phyloP scores from a whole-genome alignment of 2,888 invertebrate species.

The Congeria kusceri region DNA sequence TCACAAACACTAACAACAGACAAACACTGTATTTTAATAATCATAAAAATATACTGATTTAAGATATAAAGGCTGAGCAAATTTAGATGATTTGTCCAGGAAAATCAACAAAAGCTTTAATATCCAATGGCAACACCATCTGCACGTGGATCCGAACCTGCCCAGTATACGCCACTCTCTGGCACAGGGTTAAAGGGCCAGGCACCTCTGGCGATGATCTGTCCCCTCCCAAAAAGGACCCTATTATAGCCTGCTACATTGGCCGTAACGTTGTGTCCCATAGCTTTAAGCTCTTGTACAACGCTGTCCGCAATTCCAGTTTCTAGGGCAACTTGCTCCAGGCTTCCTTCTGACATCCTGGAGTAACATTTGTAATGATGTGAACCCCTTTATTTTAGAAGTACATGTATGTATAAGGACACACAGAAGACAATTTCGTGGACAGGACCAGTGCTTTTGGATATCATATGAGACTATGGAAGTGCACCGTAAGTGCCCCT shows the following conservation, averaged over 20 bases:
- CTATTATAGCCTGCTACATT: constrained; percentile 69
- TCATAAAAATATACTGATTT: too few species aligned
- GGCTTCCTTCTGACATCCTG: constrained; percentile 60
- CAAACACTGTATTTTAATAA: too few species aligned
- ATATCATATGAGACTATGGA: too few species aligned
- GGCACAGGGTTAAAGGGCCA: constrained; percentile 65
- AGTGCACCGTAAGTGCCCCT: too few species aligned
- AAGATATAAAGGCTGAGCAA: too few species aligned
- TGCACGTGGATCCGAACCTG: constrained; percentile 82
- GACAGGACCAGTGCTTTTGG: too few species aligned
- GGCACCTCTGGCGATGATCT: constrained; percentile 80
- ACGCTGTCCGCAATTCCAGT: constrained; percentile 75
- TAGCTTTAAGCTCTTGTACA: constrained; percentile 62
- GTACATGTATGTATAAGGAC: background rate
- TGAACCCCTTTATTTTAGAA: too few species aligned
- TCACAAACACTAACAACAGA: too few species aligned
- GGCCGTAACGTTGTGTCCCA: constrained; percentile 74
- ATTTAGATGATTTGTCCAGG: too few species aligned
- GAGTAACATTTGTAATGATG: background rate
- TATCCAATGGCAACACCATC: constrained; percentile 79
- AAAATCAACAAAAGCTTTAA: constrained; percentile 39
- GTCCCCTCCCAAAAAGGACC: constrained; percentile 82
- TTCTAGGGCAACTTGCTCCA: constrained; percentile 71
- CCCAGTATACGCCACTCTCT: constrained; percentile 72
- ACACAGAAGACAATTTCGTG: too few species aligned